Evolutionary conservation across 2,113 vertebrate species (phyloP).

Genomic region (Grallaria varia): DNA sequence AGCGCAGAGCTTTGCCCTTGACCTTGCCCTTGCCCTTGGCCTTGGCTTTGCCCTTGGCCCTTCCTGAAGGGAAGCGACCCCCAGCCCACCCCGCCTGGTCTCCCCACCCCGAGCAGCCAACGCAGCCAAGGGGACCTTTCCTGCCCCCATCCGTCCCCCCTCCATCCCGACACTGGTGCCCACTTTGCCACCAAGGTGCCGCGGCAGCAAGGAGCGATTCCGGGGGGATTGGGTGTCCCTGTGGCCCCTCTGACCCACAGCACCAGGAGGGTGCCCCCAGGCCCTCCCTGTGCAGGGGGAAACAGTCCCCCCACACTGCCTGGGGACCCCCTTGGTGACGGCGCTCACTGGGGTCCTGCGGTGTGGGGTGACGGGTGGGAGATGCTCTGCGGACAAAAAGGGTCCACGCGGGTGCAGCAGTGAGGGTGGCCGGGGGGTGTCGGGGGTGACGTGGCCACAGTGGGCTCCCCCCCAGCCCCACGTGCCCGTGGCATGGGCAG

Average conservation of each 20-base stretch:
- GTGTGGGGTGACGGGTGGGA: rapidly evolving
- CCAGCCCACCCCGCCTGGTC: too few species aligned
- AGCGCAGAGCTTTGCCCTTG: too few species aligned
- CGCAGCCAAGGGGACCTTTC: rapidly evolving
- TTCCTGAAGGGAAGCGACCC: not conserved
- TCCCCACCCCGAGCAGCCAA: not conserved
- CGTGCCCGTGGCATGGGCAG: not conserved
- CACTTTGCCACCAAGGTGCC: rapidly evolving
- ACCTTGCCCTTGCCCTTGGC: not conserved
- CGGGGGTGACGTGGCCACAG: not conserved
- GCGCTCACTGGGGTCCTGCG: rapidly evolving
- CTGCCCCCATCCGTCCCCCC: too few species aligned
- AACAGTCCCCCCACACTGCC: not conserved
- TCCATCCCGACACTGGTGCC: rapidly evolving
- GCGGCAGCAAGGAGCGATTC: not conserved
- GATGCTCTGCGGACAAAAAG: not conserved
- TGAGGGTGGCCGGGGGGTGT: not conserved
- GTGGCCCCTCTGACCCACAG: not conserved
- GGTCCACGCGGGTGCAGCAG: not conserved
- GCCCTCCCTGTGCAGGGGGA: too few species aligned
- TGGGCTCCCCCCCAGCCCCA: not conserved
- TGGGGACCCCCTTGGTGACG: too few species aligned
- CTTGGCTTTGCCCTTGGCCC: not conserved
- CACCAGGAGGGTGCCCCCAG: rapidly evolving
- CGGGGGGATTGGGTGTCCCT: not conserved